Base-by-base conservation (phyloP, 1,140 invertebrate genomes). In the Drosophila pandora region DNA sequence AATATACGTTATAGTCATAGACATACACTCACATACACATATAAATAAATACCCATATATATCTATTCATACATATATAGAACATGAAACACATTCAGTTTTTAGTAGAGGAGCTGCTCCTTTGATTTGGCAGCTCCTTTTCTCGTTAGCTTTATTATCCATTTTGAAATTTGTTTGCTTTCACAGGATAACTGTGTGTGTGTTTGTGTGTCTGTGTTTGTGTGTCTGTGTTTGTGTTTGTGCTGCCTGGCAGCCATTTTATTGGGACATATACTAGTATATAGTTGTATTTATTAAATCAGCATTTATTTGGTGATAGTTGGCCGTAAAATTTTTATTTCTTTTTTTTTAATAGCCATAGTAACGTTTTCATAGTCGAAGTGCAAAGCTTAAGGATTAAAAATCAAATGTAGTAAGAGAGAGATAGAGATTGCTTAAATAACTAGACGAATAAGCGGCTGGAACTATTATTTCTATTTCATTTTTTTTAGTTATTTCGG, bases 31-130 rank as follows among this genome's bases (percentile, higher is more conserved):
- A 76, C 54, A 69, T 62, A 59, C 55, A 67, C 56, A 65, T 65
- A 72, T 65, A 56, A 41, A 53, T 30, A 28, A 49, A 63, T 56
- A 48, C 22, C 58, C 22, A 37, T 43, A 55, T 41, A 53, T 62
- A 52, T 67, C 80, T 85, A 77, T 41, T 43, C 13, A 7, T 17
- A 43, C 13, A 3, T 41, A 41, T 62, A 56, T 67, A 81, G 77
- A 81, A 87, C 63, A 75, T 87, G 82, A 87, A 87, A 87, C 82
- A 87, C 83, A 87, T 87, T 87, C 79, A 79, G 82, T 87, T 87
- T 82, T 59, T 73, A 87, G 83, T 75, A 55, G 63, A 32, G 23
- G 13, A 17, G 41, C n/a, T 34, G 30, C 50, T 22, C 30, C 30
- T 37, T 13, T n/a, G 48, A 45, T 32, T 43, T 10, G 8, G 21